Evolutionary conservation across 2,797 vertebrate species (phyloP).

Genomic region (Aldrovandia affinis): DNA sequence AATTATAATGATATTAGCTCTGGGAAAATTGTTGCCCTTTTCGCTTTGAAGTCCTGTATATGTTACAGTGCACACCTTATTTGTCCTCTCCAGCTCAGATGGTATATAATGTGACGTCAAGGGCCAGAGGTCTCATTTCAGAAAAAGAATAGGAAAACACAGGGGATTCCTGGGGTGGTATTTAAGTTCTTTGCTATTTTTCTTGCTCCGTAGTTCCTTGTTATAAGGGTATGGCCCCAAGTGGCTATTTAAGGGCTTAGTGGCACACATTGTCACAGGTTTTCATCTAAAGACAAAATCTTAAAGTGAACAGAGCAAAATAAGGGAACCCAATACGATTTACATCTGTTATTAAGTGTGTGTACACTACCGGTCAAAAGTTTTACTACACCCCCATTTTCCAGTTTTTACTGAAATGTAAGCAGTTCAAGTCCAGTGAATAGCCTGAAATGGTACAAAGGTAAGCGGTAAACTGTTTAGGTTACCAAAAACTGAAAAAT

Average conservation of each 20-base stretch:
- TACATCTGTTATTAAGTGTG: background rate
- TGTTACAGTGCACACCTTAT: too few species aligned
- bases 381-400: too few species aligned
- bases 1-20: background rate
- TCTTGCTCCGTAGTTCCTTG: background rate
- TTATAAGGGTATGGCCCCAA: background rate
- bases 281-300: constrained; percentile 9
- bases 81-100: background rate
- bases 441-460: too few species aligned
- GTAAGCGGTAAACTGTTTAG: too few species aligned
- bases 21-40: too few species aligned
- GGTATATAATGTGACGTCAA: background rate
- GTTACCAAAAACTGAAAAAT: too few species aligned
- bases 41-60: too few species aligned
- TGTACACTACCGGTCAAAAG: too few species aligned
- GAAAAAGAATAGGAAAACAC: background rate
- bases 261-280: background rate
- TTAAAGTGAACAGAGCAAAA: constrained; percentile 50
- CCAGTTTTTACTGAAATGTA: too few species aligned
- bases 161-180: background rate
- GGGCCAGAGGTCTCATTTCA: background rate
- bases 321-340: background rate
- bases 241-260: background rate
- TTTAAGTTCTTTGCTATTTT: background rate
- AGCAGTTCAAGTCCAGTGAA: too few species aligned